Percentiles rank a stretch among this genome's conserved stretches.
phyloP scores from a whole-genome alignment of 2,113 vertebrate species.

The Epinephelus cyanopodus region DNA sequence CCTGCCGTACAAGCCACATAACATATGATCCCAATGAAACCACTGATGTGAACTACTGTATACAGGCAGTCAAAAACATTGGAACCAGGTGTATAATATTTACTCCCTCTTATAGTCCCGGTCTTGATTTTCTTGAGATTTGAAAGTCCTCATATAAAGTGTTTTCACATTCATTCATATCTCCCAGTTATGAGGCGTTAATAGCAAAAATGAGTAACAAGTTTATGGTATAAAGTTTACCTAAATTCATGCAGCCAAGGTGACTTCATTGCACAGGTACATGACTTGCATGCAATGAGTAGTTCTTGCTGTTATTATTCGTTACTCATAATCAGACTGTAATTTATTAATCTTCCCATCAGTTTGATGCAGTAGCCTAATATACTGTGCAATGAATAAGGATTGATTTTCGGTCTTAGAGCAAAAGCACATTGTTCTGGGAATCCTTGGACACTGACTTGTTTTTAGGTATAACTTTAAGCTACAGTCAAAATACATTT shows the following conservation, averaged over 20 bases:
- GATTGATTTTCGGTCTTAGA: too few species aligned
- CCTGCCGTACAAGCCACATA: conserved; percentile 1
- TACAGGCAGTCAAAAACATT: conserved; percentile 15
- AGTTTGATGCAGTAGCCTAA: too few species aligned
- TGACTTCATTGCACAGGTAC: conserved; percentile 1
- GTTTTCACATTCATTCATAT: background rate
- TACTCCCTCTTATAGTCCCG: background rate
- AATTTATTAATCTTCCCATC: too few species aligned
- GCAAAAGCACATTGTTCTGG: too few species aligned
- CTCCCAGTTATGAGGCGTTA: too few species aligned
- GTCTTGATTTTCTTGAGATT: background rate
- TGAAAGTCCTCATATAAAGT: background rate
- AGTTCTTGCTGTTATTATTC: background rate
- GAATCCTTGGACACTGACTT: too few species aligned
- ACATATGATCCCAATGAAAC: conserved; percentile 27
- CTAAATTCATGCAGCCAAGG: background rate
- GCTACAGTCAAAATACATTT: too few species aligned
- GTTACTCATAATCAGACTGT: background rate
- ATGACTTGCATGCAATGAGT: background rate
- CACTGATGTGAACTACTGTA: background rate
- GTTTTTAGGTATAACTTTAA: too few species aligned
- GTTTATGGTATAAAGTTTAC: background rate
- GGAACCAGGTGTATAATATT: conserved; percentile 3
- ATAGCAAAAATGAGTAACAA: too few species aligned
- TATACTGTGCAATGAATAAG: too few species aligned